Percentiles rank a stretch among this genome's conserved stretches.
Conservation (phyloP, 2,113 vertebrate species). For the Notarius lentiginosus region DNA sequence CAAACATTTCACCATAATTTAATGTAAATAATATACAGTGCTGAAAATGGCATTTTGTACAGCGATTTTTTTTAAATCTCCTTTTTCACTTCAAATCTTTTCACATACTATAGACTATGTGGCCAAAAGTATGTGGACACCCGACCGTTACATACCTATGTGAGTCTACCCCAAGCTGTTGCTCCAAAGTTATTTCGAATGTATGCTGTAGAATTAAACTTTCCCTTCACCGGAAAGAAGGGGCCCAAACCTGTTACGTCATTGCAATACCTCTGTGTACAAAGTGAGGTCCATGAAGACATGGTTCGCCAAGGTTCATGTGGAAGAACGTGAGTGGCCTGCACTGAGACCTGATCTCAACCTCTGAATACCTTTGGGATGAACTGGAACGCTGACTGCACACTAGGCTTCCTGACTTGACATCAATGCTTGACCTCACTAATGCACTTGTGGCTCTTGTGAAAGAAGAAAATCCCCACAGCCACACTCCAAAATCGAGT, state of each 20-base stretch:
- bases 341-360: background rate
- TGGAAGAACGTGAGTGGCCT: background rate
- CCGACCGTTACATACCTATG: background rate
- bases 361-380: background rate
- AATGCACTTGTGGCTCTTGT: background rate
- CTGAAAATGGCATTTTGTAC: background rate
- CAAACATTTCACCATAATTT: constrained; percentile 6
- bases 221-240: background rate
- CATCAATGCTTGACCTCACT: background rate
- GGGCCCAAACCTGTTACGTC: background rate
- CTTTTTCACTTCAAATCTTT: background rate
- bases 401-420: background rate
- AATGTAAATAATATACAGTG: background rate
- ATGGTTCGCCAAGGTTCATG: background rate
- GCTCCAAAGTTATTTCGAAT: background rate
- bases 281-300: background rate
- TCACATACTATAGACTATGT: background rate
- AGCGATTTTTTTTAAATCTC: background rate
- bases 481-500: background rate
- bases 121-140: background rate
- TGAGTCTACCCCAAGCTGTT: background rate
- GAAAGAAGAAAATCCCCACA: background rate
- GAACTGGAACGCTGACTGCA: background rate
- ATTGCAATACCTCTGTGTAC: background rate
- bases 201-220: background rate